Evolutionary conservation across 2,888 invertebrate species (phyloP), one percentile per base, ranked within the genome.

Genomic region (Amphipyra tragopoginis): DNA sequence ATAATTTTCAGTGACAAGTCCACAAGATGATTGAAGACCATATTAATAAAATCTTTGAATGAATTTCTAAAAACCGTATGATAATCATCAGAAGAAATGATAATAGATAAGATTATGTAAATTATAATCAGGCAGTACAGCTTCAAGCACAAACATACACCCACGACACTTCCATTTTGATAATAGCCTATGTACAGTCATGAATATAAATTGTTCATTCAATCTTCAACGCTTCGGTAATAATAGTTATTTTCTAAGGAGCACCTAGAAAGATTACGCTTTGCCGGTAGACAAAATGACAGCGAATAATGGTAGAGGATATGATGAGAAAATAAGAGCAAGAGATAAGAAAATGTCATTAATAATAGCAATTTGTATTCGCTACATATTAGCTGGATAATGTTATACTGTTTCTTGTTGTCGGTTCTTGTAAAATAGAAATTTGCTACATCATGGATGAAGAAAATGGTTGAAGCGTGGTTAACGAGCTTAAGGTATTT

Each of bases 131-230:
- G 48, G 15, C 26, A 59, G 15, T 40, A 49, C 42, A 59, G 9
- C n/a, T 43, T 48, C 11, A 11, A 21, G 26, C 1, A 11, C 8
- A 11, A 15, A 36, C 4, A 49, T 38, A 49, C 38, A 36, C 38
- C 21, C 43, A 36, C 21, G 42, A 29, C 15, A 52, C 69, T 60
- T 48, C 47, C 53, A 65, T 56, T 66, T 64, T 58, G 29, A 58
- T 48, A 58, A 44, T 45, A 58, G 38, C 40, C 58, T 14, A 13
- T 43, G 39, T 44, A 65, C 57, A 70, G 71, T 70, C 81, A 81
- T 83, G 83, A 84, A 84, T 84, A 84, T 77, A 82, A 79, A 83
- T 83, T 75, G 75, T 68, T 65, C 74, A 75, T 68, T 65, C 74
- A 75, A 79, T 84, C 71, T 77, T 68, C 58, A 67, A 72, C 65